Evolutionary conservation across 2,113 vertebrate species (phyloP).

Genomic region (Saguinus imperator): DNA sequence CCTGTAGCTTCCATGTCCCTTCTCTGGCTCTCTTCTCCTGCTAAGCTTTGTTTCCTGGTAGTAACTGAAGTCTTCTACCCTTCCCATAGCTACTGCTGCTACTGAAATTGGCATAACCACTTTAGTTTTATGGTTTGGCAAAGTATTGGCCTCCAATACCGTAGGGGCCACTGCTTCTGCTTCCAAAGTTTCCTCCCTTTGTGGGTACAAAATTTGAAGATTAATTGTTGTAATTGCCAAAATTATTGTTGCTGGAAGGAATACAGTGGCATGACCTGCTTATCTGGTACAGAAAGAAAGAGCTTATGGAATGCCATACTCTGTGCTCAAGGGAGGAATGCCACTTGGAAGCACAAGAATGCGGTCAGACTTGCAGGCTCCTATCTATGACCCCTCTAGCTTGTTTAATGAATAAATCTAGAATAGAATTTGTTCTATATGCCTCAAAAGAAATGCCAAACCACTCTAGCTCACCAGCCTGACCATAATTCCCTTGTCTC

Average conservation of each 20-base stretch:
- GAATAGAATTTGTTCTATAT: too few species aligned
- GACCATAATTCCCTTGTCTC: too few species aligned
- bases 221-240: not conserved
- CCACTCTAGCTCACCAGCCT: too few species aligned
- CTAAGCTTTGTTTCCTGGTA: constrained; percentile 96
- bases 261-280: too few species aligned
- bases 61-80: not conserved
- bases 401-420: too few species aligned
- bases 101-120: not conserved
- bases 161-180: not conserved
- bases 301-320: too few species aligned
- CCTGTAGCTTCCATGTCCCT: constrained; percentile 96
- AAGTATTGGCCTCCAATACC: not conserved
- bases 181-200: not conserved
- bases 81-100: not conserved
- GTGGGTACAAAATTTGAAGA: not conserved
- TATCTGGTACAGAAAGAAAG: too few species aligned
- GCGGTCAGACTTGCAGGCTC: too few species aligned
- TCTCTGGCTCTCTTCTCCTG: constrained; percentile 94
- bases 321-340: too few species aligned
- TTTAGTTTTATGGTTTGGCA: not conserved
- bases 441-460: too few species aligned
- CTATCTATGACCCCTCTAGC: too few species aligned
- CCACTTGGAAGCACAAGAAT: too few species aligned
- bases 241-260: not conserved